Conservation (phyloP, 2,888 invertebrate species). For the Trissoscelio sp. region DNA sequence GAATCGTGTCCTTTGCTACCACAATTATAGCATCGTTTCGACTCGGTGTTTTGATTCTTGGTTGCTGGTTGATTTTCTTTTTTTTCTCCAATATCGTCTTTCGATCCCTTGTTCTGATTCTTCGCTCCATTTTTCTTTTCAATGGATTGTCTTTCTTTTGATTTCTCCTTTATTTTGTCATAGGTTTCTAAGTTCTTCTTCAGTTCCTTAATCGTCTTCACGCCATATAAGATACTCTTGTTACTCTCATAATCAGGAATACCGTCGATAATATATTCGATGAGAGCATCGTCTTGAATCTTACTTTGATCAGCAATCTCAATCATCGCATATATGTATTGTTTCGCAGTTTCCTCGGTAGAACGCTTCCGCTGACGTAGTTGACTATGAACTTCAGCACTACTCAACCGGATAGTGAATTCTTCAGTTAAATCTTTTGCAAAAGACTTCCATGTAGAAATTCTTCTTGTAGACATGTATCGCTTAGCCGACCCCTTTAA, state of each 20-base stretch:
- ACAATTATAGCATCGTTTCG: conserved; percentile 38
- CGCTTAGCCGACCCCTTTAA: conserved; percentile 64
- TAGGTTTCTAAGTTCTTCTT: conserved; percentile 14
- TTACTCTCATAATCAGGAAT: conserved; percentile 36
- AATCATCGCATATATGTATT: conserved; percentile 69
- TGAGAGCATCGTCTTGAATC: conserved; percentile 59
- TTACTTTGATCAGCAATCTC: conserved; percentile 66
- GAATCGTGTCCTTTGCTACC: conserved; percentile 4
- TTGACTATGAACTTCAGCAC: conserved; percentile 61
- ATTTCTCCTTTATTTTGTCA: conserved; percentile 27
- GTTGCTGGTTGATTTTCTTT: background rate
- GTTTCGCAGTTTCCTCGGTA: conserved; percentile 44
- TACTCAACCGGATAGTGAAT: conserved; percentile 60
- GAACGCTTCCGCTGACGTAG: conserved; percentile 52
- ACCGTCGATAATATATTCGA: conserved; percentile 26
- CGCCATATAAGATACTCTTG: conserved; percentile 38
- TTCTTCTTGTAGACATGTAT: conserved; percentile 48
- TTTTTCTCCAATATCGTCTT: background rate
- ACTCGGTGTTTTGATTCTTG: background rate
- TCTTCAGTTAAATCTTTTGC: conserved; percentile 54
- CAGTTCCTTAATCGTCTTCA: conserved; percentile 28
- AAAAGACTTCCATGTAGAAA: conserved; percentile 60
- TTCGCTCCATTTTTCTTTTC: conserved; percentile 7
- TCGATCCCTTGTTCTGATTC: background rate
- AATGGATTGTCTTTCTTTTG: background rate